Evolutionary conservation across 2,888 invertebrate genomes (phyloP).

Genomic region (Osmoderma eremita): DNA sequence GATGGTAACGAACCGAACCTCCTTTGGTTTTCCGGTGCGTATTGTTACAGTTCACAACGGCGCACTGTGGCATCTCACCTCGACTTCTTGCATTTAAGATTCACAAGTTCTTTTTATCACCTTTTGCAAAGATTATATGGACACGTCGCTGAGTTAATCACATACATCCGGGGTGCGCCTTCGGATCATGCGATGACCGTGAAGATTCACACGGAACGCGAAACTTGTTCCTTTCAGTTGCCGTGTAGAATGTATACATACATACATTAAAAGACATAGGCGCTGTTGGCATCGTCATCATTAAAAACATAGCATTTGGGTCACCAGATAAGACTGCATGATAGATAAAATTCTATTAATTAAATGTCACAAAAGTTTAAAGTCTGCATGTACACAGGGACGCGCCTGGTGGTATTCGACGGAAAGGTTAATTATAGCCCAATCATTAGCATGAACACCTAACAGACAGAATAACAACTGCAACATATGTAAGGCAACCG

Average conservation of each 20-base stretch:
- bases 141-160: neutral
- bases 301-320: constrained; percentile 28
- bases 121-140: neutral
- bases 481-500: constrained; percentile 27
- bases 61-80: constrained; percentile 68
- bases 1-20: constrained; percentile 68
- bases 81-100: constrained; percentile 26
- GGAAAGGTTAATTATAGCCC: constrained; percentile 34
- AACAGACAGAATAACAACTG: constrained; percentile 20
- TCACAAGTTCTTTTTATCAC: neutral
- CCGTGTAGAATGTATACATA: constrained; percentile 21
- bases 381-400: constrained; percentile 15
- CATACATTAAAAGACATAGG: neutral
- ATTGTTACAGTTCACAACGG: constrained; percentile 68
- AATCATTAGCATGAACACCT: constrained; percentile 32
- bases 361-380: constrained; percentile 20
- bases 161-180: constrained; percentile 24
- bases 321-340: constrained; percentile 25
- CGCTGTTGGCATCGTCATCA: neutral
- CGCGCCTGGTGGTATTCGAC: constrained; percentile 26
- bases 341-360: constrained; percentile 23
- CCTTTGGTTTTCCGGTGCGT: constrained; percentile 69
- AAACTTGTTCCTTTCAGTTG: neutral
- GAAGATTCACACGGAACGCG: constrained; percentile 22
- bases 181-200: constrained; percentile 5